Conservation (phyloP, 92 coral and sea anemone species). For the Isaurus tuberculatus region DNA sequence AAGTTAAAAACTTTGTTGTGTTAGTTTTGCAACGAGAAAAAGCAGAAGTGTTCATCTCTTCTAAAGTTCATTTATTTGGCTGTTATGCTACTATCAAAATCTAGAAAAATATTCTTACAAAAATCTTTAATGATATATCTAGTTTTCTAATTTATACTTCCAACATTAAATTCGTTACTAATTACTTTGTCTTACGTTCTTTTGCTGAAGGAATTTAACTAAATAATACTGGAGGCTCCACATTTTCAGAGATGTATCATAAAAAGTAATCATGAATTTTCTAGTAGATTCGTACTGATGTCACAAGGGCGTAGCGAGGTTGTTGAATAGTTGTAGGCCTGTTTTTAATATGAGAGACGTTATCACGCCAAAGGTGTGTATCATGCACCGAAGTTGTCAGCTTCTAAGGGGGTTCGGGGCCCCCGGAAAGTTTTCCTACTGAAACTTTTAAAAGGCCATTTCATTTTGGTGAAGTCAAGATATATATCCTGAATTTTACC, state of each 20-base stretch:
- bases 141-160: not conserved
- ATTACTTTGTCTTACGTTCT: not conserved
- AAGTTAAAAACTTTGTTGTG: not conserved
- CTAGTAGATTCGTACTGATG: no score
- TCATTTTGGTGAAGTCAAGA: no score
- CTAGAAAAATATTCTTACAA: conserved; percentile 33
- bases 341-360: no score
- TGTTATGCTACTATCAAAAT: conserved; percentile 1
- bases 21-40: not conserved
- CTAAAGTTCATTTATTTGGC: conserved; percentile 12
- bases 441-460: no score
- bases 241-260: not conserved
- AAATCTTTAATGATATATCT: not conserved
- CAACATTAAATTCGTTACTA: not conserved
- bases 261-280: no score
- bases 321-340: no score
- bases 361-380: no score
- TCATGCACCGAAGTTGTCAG: no score
- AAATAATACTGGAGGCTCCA: not conserved
- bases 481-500: no score
- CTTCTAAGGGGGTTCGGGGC: no score
- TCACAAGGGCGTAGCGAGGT: no score
- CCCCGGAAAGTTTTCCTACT: no score
- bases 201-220: not conserved
- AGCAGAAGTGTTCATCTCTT: not conserved